Conservation (phyloP, 2,113 vertebrate species). For the Pterocles burchelli region DNA sequence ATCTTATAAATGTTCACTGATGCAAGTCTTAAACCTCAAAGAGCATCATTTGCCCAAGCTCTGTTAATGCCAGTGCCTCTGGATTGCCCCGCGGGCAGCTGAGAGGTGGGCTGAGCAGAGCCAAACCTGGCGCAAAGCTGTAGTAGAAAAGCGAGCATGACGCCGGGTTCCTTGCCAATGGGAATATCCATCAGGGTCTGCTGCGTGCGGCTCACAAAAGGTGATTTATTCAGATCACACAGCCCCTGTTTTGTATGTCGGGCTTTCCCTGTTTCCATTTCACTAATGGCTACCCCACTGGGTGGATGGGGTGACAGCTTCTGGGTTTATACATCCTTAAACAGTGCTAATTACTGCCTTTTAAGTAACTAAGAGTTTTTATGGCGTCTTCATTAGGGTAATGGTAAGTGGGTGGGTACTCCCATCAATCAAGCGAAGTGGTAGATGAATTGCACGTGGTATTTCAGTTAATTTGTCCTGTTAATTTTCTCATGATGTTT, state of each 20-base stretch:
- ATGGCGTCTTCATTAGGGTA: slow-evolving; percentile 28
- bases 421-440: background rate
- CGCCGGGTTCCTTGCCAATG: fast-evolving
- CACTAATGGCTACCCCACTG: slow-evolving; percentile 9
- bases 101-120: background rate
- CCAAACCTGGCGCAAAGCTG: background rate
- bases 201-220: fast-evolving
- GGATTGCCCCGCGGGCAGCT: background rate
- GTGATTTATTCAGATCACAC: slow-evolving; percentile 11
- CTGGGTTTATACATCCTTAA: slow-evolving; percentile 20
- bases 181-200: background rate
- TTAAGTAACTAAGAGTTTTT: slow-evolving; percentile 25
- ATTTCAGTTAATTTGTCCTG: slow-evolving; percentile 1
- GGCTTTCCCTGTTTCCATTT: background rate
- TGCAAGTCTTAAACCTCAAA: background rate
- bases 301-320: background rate
- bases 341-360: slow-evolving; percentile 47
- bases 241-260: background rate
- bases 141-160: fast-evolving
- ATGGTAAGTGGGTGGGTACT: background rate
- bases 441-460: background rate
- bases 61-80: fast-evolving
- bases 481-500: slow-evolving; percentile 12
- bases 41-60: background rate
- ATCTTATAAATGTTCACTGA: background rate